Conservation (phyloP, 2,797 vertebrate genomes). For the Jordanella pulchra region DNA sequence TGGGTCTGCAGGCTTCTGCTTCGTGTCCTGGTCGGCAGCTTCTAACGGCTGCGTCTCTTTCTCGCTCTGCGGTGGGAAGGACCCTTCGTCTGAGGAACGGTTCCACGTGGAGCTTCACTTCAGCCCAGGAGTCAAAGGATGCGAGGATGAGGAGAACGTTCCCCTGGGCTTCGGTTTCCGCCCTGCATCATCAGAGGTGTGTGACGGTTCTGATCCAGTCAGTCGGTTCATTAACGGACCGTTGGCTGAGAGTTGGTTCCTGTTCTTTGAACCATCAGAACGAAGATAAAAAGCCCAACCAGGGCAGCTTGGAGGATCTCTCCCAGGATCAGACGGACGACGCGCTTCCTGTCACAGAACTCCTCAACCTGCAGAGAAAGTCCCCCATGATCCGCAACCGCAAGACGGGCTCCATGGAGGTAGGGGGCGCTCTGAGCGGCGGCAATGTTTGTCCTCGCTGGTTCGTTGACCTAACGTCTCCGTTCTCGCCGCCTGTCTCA, state of each 20-base stretch:
- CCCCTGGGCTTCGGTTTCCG: slow-evolving; percentile 94
- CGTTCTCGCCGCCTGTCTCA: slow-evolving; percentile 55
- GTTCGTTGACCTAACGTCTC: too few species aligned
- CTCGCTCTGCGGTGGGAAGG: slow-evolving; percentile 70
- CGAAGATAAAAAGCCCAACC: slow-evolving; percentile 88
- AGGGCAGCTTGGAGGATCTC: slow-evolving; percentile 90
- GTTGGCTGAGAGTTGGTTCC: background rate
- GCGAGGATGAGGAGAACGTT: slow-evolving; percentile 90
- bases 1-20: slow-evolving; percentile 55
- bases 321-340: slow-evolving; percentile 85
- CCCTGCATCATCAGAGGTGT: slow-evolving; percentile 92
- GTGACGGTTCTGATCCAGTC: background rate
- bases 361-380: slow-evolving; percentile 80
- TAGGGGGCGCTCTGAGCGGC: slow-evolving; percentile 55
- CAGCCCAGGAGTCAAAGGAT: slow-evolving; percentile 95
- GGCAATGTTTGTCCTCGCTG: too few species aligned
- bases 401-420: slow-evolving; percentile 97
- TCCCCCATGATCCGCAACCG: slow-evolving; percentile 89
- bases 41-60: background rate
- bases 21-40: background rate
- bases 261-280: slow-evolving; percentile 71
- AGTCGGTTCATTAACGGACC: too few species aligned
- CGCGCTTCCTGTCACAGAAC: slow-evolving; percentile 77
- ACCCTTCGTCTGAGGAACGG: slow-evolving; percentile 91
- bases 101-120: slow-evolving; percentile 99